Evolutionary conservation across 2,888 invertebrate species (phyloP).

Genomic region (Ichneumoninae sp.): DNA sequence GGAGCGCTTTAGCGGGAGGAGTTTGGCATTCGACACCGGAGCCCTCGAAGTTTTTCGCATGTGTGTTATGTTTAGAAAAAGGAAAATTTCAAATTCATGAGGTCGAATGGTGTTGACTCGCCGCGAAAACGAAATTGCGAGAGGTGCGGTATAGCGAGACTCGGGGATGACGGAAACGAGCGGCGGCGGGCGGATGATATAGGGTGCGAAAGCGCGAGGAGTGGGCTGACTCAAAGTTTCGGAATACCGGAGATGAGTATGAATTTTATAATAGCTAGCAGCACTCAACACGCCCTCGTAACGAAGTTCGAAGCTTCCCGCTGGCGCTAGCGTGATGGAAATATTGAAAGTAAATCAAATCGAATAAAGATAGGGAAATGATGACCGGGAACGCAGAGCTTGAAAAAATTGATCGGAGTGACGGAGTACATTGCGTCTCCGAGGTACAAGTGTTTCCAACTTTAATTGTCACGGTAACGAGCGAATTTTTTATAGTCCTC

Average conservation of each 20-base stretch:
- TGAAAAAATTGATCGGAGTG: constrained; percentile 6
- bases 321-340: constrained; percentile 9
- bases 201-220: constrained; percentile 53
- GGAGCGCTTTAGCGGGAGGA: constrained; percentile 25
- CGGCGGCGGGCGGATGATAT: constrained; percentile 55
- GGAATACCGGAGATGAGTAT: constrained; percentile 64
- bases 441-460: background rate
- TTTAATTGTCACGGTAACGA: constrained; percentile 19
- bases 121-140: constrained; percentile 67
- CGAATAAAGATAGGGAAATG: background rate
- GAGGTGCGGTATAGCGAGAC: constrained; percentile 54
- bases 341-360: constrained; percentile 38
- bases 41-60: constrained; percentile 29
- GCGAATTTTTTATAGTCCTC: background rate
- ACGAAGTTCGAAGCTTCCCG: constrained; percentile 6
- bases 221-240: constrained; percentile 55
- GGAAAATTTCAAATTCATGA: constrained; percentile 71
- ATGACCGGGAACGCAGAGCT: background rate
- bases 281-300: constrained; percentile 11
- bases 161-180: constrained; percentile 39
- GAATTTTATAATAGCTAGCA: constrained; percentile 67
- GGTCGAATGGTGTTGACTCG: constrained; percentile 70
- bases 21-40: constrained; percentile 22
- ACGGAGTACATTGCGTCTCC: background rate
- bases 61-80: constrained; percentile 60